Evolutionary conservation across 2,888 invertebrate genomes (phyloP), one percentile per base, ranked within the genome.

Genomic region (Agelastica alni): DNA sequence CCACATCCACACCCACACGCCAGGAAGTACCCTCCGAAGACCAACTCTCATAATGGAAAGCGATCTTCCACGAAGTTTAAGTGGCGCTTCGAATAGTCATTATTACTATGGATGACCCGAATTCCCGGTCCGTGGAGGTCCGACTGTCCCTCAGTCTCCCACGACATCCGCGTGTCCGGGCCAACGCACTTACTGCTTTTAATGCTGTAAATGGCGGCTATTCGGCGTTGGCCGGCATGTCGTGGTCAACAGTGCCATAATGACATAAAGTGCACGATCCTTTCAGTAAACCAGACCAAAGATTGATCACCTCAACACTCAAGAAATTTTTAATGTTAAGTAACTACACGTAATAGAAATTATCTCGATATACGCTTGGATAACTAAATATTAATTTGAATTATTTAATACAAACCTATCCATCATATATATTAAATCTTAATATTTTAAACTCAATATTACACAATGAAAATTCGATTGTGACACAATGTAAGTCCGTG

Each of bases 31-130:
- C 55, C 72, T 78, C 17, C 71, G 77, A 42, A 70, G 76, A 62
- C 71, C 70, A 58, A 71, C 69, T 55, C 67, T 77, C 53, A 81
- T 78, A 68, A 73, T 79, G 65, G 80, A 81, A 66, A 68, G 75
- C 16, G 82, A 83, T 72, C 77, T 77, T 76, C 70, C 86, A 0
- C 78, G 87, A 70, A 85, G 84, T 77, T 77, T 86, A 67, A 84
- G 83, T 77, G 79, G 84, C 70, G 82, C 83, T 74, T 82, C 84
- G 61, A 85, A 84, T 70, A 83, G 82, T 41, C 85, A 85, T 69
- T 87, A 86, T 74, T 89, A 88, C 74, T 89, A 88, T 72, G 89
- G 88, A 83, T 89, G 88, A 88, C 87, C 73, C 59, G 74, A 75
- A 57, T 70, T 70, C 70, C 70, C 73, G 73, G 74, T 72, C 54